Evolutionary conservation across 2,113 vertebrate genomes (phyloP).

Genomic region (Platysteira castanea): DNA sequence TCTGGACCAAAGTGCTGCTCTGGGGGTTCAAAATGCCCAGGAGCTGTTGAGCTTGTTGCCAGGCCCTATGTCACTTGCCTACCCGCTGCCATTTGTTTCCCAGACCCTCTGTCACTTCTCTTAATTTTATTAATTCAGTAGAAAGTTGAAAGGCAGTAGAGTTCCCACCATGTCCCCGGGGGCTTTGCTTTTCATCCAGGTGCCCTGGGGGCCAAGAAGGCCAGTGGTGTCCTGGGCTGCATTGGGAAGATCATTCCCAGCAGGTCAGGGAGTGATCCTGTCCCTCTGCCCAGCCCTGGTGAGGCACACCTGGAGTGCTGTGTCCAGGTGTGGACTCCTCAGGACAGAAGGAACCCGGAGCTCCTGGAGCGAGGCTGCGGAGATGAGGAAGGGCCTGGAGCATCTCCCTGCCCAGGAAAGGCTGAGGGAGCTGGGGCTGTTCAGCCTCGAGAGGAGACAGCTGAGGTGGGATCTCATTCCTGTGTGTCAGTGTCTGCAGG

Average conservation of each 20-base stretch:
- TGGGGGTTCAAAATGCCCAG: neutral
- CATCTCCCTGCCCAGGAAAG: neutral
- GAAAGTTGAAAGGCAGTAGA: neutral
- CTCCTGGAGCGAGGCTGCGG: rapidly evolving
- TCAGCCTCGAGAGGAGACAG: neutral
- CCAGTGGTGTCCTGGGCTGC: neutral
- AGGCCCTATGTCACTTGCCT: neutral
- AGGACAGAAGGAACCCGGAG: neutral
- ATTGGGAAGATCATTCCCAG: neutral
- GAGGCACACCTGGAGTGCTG: neutral
- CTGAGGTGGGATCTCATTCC: neutral
- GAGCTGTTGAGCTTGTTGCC: neutral
- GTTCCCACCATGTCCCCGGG: neutral
- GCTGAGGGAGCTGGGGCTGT: neutral
- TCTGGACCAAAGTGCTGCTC: neutral
- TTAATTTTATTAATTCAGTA: neutral
- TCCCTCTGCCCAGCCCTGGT: neutral
- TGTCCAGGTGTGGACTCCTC: neutral
- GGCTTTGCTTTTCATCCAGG: neutral
- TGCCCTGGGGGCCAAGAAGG: neutral
- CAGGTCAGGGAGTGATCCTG: neutral
- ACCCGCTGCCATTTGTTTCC: neutral
- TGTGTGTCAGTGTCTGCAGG: neutral
- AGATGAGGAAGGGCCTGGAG: neutral
- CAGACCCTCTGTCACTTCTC: neutral